Conservation (phyloP, 2,797 vertebrate genomes). For the Sebastes hopkinsi region DNA sequence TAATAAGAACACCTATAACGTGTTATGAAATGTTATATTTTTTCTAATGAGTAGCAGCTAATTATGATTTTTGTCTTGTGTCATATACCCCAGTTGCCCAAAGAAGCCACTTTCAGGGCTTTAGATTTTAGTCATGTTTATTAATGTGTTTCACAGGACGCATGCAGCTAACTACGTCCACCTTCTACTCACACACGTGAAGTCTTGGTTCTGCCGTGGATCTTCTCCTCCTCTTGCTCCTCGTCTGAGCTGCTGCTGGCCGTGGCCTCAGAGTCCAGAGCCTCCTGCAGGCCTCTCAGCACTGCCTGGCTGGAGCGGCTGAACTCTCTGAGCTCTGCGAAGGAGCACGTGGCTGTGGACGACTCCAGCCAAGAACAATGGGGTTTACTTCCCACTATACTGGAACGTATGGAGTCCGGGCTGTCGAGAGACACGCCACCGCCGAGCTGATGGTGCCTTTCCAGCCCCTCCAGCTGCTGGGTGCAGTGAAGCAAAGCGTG, state of each 20-base stretch:
- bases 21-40: background rate
- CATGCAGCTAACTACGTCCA: background rate
- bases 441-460: constrained; percentile 63
- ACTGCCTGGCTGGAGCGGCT: constrained; percentile 77
- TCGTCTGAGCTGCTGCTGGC: constrained; percentile 95
- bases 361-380: constrained; percentile 32
- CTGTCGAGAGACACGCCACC: constrained; percentile 45
- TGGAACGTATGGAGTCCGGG: background rate
- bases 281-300: constrained; percentile 83
- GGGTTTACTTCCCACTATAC: constrained; percentile 29
- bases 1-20: background rate
- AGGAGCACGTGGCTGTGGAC: constrained; percentile 44
- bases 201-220: constrained; percentile 63
- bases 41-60: background rate
- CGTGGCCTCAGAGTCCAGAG: constrained; percentile 93
- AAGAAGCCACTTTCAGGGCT: background rate
- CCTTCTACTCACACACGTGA: constrained; percentile 84
- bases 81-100: background rate
- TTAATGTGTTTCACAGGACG: background rate
- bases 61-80: background rate
- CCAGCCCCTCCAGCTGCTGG: constrained; percentile 87
- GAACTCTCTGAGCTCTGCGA: constrained; percentile 83
- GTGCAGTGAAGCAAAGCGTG: constrained; percentile 85
- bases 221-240: constrained; percentile 77
- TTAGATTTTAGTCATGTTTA: background rate